These are phyloP conservation scores for Manacus vitellinus DNA, from an alignment of 2,113 vertebrate species.

Conservation along the genomic window DNA sequence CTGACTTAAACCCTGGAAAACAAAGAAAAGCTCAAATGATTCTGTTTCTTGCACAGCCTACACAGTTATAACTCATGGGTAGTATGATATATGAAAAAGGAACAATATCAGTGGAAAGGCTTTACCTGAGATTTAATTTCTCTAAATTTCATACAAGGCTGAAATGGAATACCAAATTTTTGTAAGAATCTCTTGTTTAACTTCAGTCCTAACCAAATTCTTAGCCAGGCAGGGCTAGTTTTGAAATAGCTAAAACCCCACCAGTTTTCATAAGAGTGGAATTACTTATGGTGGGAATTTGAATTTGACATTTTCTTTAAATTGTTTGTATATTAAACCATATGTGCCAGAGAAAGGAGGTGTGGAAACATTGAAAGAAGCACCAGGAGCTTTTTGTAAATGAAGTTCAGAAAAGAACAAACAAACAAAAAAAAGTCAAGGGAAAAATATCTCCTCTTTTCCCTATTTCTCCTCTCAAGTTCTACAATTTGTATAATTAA, in stretches of 20 bases:
- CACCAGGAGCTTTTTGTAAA: constrained; percentile 55
- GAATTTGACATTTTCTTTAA: constrained; percentile 63
- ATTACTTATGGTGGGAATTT: constrained; percentile 44
- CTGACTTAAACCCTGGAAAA: constrained; percentile 29
- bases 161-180: constrained; percentile 19
- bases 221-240: constrained; percentile 1
- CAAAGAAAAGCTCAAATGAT: not conserved
- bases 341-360: constrained; percentile 57
- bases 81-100: not conserved
- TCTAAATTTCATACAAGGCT: constrained; percentile 3
- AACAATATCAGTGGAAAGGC: not conserved
- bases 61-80: not conserved
- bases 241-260: constrained; percentile 3
- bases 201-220: constrained; percentile 39
- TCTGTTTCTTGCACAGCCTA: not conserved
- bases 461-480: not conserved
- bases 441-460: not conserved
- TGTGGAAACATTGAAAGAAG: constrained; percentile 29
- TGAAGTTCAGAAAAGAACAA: not conserved
- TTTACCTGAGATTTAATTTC: constrained; percentile 27
- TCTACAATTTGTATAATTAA: not conserved
- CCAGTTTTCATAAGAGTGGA: constrained; percentile 31
- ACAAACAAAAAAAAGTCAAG: not conserved
- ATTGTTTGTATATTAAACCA: constrained; percentile 46
- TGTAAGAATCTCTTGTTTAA: constrained; percentile 20